Evolutionary conservation across 2,113 vertebrate genomes (phyloP), one percentile per base, ranked within the genome.

Genomic region (Nannospalax galili): DNA sequence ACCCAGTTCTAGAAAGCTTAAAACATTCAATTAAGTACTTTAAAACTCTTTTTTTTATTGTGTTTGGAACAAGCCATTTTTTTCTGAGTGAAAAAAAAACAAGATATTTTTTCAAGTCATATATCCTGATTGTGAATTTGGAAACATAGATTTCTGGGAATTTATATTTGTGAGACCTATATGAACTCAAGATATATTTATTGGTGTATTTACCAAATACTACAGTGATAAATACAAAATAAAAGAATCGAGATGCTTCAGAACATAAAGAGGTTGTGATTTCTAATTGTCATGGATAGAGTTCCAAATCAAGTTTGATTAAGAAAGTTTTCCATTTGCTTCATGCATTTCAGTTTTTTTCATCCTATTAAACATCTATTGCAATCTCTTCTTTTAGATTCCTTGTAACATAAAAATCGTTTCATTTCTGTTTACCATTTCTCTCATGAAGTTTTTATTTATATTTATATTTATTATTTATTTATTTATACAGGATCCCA

Each of bases 1-100:
- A 60, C 20, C 11, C 48, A 52, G 48, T 52, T 11, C 48, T 52
- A 52, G 48, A 52, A 52, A 52, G 48, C 48, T 52, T 52, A 52
- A 52, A 52, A 11, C 35, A 40, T 60, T 91, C 45, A 67, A 5
- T 74, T 74, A 90, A 74, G 5, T 37, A 20, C 90, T 92, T 93
- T 52, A 86, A 65, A 89, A 82, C 20, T 74, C 4, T 30, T 74
- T 92, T 64, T 26, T 7, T 17, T 17, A 52, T 42, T 89, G 48
- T 69, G 15, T 58, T 70, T 80, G 60, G 37, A 80, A 87, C 52
- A 84, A 79, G 52, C 2, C 60, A 19, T 74, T 80, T 84, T 80
- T 84, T 91, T 94, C 6, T 78, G 65, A 93, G 35, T 64, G 3
- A 91, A 94, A 96, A 84, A 22, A 96, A 84, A 28, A 62, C 12